These are phyloP conservation scores for Siderastrea radians DNA, from an alignment of 92 coral and sea anemone genomes.

Conservation along the genomic window DNA sequence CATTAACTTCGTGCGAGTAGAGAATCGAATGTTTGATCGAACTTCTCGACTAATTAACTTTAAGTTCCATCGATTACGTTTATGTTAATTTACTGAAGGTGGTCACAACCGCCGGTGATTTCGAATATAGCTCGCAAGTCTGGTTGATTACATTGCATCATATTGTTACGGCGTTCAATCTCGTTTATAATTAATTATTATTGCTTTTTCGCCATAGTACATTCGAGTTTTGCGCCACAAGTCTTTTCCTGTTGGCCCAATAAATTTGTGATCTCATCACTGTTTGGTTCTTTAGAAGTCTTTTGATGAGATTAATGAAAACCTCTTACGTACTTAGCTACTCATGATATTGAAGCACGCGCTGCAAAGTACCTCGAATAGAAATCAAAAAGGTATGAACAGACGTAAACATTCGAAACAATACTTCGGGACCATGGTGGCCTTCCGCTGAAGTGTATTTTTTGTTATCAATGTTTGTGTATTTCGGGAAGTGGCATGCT, in stretches of 20 bases:
- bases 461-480: neutral
- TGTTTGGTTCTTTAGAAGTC: slow-evolving; percentile 4
- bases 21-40: neutral
- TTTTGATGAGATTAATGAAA: slow-evolving; percentile 33
- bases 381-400: neutral
- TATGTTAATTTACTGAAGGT: slow-evolving; percentile 20
- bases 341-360: neutral
- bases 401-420: neutral
- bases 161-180: too few relatives aligned
- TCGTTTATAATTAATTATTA: too few relatives aligned
- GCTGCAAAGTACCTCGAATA: neutral
- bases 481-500: slow-evolving; percentile 20
- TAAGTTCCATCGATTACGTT: neutral
- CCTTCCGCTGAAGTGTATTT: neutral
- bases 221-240: neutral
- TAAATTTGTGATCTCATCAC: neutral
- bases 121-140: neutral
- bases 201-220: neutral
- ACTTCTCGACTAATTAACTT: slow-evolving; percentile 8
- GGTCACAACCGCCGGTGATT: neutral
- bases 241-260: neutral
- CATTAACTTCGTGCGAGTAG: neutral
- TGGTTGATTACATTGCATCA: neutral
- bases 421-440: neutral
- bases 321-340: slow-evolving; percentile 6